Conservation (phyloP, 2,113 vertebrate species). For the Maccullochella peelii region DNA sequence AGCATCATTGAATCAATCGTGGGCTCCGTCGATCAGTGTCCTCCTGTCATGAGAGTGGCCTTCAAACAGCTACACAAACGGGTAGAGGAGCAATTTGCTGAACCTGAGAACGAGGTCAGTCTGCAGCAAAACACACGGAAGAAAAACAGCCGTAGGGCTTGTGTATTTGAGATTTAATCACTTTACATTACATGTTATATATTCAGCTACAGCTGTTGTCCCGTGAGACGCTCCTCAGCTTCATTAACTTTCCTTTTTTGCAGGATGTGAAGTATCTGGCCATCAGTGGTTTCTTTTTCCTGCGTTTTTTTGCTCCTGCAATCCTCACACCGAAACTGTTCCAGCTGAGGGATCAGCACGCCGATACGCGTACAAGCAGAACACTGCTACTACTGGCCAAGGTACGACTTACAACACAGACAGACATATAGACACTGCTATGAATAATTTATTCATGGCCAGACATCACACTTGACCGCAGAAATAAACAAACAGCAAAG, state of each 20-base stretch:
- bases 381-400: conserved; percentile 92
- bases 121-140: neutral
- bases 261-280: conserved; percentile 92
- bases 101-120: conserved; percentile 86
- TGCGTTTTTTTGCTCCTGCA: conserved; percentile 91
- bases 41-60: conserved; percentile 87
- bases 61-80: conserved; percentile 90
- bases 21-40: conserved; percentile 88
- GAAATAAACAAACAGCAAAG: conserved; percentile 36
- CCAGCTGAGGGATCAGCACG: conserved; percentile 90
- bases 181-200: neutral
- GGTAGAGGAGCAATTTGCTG: conserved; percentile 88
- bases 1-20: conserved; percentile 88
- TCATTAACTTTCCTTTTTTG: neutral
- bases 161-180: neutral
- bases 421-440: conserved; percentile 19
- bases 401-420: conserved; percentile 77
- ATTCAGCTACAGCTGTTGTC: neutral
- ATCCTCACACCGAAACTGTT: conserved; percentile 94
- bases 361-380: conserved; percentile 88
- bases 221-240: neutral
- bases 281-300: conserved; percentile 93
- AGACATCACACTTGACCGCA: conserved; percentile 32
- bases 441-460: conserved; percentile 51
- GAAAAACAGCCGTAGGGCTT: neutral